Conservation (phyloP, 2,113 vertebrate genomes). For the Tragelaphus strepsiceros region DNA sequence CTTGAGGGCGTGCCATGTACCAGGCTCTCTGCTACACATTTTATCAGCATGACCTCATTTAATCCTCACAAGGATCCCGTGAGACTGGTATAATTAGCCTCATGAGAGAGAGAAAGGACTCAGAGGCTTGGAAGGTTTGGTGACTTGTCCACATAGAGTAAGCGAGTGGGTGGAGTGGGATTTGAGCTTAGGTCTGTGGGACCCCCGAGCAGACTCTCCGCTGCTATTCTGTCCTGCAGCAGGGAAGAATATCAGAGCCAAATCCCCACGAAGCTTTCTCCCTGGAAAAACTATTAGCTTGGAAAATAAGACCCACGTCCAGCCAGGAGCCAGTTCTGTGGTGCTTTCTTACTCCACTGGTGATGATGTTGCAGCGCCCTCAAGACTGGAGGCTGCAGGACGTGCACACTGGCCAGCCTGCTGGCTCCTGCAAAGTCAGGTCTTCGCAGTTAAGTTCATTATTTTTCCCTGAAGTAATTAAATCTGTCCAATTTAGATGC, state of each 20-base stretch:
- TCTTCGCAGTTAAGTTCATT: neutral
- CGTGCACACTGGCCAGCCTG: neutral
- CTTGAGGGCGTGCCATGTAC: neutral
- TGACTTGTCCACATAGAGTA: neutral
- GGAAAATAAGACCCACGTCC: neutral
- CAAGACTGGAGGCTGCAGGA: too few species aligned
- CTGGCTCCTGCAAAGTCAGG: neutral
- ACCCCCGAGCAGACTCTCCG: neutral
- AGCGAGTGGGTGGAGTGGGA: rapidly evolving
- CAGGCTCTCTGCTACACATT: neutral
- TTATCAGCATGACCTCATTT: neutral
- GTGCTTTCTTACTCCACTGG: neutral
- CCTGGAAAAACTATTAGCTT: conserved; percentile 11
- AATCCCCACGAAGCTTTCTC: neutral
- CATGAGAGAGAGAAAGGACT: neutral
- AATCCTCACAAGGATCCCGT: neutral
- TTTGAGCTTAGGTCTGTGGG: neutral
- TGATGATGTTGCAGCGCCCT: neutral
- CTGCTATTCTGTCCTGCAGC: neutral
- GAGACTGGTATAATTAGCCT: neutral
- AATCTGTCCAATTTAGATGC: neutral
- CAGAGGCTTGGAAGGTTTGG: neutral
- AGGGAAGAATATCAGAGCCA: neutral
- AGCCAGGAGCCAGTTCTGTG: rapidly evolving
- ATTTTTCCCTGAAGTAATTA: neutral